Percentiles rank a stretch among this genome's conserved stretches.
Evolutionary conservation across 2,888 invertebrate genomes (phyloP).

Genomic region (Kuschelorhynchus macadamiae): DNA sequence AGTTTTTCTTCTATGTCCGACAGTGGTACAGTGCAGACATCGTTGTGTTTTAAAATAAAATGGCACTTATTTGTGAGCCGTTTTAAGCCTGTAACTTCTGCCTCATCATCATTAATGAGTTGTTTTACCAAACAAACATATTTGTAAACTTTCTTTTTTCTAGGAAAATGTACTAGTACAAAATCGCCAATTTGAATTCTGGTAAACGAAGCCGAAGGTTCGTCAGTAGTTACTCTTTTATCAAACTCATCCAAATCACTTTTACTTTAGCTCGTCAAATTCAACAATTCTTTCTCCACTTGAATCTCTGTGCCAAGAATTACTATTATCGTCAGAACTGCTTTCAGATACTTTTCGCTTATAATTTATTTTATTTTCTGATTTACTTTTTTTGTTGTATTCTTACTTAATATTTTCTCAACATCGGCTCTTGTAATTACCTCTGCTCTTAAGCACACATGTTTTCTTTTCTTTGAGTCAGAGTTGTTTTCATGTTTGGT

Average conservation of each 20-base stretch:
- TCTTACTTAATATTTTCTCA: slow-evolving; percentile 11
- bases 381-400: slow-evolving; percentile 9
- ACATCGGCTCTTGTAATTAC: slow-evolving; percentile 9
- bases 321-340: slow-evolving; percentile 20
- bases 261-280: slow-evolving; percentile 14
- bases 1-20: slow-evolving; percentile 2
- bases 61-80: neutral
- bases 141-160: slow-evolving; percentile 14
- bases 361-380: slow-evolving; percentile 10
- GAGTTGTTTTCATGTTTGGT: slow-evolving; percentile 14
- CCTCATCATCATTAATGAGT: slow-evolving; percentile 1
- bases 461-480: slow-evolving; percentile 9
- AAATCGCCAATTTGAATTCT: slow-evolving; percentile 9
- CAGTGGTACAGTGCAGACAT: neutral
- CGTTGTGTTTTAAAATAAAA: slow-evolving; percentile 2
- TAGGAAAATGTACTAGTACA: slow-evolving; percentile 7
- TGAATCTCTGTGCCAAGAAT: slow-evolving; percentile 24
- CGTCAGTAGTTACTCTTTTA: too few species aligned
- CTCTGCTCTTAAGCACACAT: slow-evolving; percentile 7
- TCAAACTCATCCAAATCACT: too few species aligned
- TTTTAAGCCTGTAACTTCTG: neutral
- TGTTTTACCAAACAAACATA: slow-evolving; percentile 12
- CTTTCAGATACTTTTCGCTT: neutral
- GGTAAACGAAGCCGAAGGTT: too few species aligned
- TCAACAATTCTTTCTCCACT: slow-evolving; percentile 20